These are phyloP conservation scores for Conopomorpha cramerella DNA, from an alignment of 1,140 invertebrate species.

Conservation along the genomic window DNA sequence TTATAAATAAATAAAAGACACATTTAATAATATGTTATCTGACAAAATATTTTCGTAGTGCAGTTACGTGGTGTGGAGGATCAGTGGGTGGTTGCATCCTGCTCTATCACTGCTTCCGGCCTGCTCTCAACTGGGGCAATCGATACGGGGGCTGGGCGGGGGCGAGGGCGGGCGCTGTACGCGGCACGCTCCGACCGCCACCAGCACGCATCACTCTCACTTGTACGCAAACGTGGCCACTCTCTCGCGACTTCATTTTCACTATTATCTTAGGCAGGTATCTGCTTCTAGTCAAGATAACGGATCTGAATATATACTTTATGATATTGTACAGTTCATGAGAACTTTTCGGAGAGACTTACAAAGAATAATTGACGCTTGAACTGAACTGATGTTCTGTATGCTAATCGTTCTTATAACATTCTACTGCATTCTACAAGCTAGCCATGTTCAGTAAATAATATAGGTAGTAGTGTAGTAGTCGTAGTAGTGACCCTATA, in stretches of 20 bases:
- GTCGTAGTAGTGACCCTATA: too few species aligned
- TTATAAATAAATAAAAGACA: slow-evolving; percentile 26
- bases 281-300: too few species aligned
- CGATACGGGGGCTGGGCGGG: slow-evolving; percentile 43
- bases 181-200: slow-evolving; percentile 6
- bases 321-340: too few species aligned
- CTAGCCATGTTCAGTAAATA: too few species aligned
- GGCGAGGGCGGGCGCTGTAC: slow-evolving; percentile 9
- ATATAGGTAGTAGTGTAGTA: too few species aligned
- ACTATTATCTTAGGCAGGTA: too few species aligned
- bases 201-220: slow-evolving; percentile 40
- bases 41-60: slow-evolving; percentile 50
- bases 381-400: too few species aligned
- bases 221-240: slow-evolving; percentile 9
- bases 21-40: slow-evolving; percentile 49
- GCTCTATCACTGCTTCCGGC: slow-evolving; percentile 55
- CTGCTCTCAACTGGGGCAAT: slow-evolving; percentile 58
- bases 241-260: not conserved
- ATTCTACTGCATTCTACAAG: too few species aligned
- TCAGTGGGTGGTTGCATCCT: slow-evolving; percentile 53
- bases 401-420: too few species aligned
- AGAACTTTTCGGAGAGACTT: too few species aligned
- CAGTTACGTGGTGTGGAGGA: slow-evolving; percentile 19
- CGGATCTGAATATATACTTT: too few species aligned
- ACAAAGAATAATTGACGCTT: too few species aligned